Conservation (phyloP, 2,113 vertebrate genomes). For the Ursus arctos region DNA sequence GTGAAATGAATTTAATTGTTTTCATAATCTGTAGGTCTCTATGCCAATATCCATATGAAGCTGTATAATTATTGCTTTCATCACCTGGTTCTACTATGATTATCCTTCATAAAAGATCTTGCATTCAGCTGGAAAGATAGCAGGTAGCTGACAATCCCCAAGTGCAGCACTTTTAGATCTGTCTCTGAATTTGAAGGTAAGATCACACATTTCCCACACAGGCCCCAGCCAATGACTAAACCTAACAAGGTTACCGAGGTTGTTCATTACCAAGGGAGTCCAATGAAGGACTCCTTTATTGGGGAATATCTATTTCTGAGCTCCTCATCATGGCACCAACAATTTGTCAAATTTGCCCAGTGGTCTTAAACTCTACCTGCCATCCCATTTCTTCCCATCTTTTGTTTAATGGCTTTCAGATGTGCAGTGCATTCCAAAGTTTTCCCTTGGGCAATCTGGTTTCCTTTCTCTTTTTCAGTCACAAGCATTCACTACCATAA, state of each 20-base stretch:
- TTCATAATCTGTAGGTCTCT: background rate
- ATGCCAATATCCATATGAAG: background rate
- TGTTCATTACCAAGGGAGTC: no score
- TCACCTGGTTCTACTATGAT: background rate
- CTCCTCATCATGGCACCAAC: background rate
- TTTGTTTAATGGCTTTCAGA: background rate
- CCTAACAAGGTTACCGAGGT: background rate
- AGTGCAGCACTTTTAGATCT: background rate
- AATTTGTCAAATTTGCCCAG: background rate
- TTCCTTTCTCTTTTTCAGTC: background rate
- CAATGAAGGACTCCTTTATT: background rate
- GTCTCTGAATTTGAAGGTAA: background rate
- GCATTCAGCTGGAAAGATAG: background rate
- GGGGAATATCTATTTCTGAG: background rate
- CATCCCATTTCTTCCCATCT: background rate
- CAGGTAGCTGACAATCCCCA: background rate
- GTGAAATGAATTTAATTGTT: background rate
- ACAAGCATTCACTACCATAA: background rate
- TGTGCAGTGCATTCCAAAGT: background rate
- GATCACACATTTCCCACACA: background rate
- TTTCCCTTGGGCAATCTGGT: background rate
- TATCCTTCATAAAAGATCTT: background rate
- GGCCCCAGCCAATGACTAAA: background rate
- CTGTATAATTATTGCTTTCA: background rate
- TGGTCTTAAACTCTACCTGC: background rate